Conservation (phyloP, 1,140 invertebrate species). For the Drosophila kikkawai region DNA sequence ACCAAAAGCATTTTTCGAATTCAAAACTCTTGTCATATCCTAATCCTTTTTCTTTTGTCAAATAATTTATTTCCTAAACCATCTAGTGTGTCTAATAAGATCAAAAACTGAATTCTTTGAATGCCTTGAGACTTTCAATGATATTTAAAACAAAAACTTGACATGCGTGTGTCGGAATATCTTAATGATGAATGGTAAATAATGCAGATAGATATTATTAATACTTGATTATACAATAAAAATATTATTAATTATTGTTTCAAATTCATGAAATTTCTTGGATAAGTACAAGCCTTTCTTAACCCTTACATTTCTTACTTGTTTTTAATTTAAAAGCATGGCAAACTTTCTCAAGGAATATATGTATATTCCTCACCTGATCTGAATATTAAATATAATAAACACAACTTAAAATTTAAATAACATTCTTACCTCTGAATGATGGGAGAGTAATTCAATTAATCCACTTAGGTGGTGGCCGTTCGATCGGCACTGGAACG, state of each 20-base stretch:
- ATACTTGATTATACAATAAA: background rate
- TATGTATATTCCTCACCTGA: background rate
- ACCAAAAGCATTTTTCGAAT: background rate
- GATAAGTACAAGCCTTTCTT: background rate
- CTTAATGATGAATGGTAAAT: background rate
- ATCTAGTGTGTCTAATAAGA: slow-evolving; percentile 2
- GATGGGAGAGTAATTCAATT: slow-evolving; percentile 64
- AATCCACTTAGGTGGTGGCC: slow-evolving; percentile 68
- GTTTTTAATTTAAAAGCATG: background rate
- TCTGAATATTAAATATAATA: background rate
- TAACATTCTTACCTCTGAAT: slow-evolving; percentile 59
- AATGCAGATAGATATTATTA: background rate
- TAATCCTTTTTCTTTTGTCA: slow-evolving; percentile 8
- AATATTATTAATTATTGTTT: background rate
- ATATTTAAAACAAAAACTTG: background rate
- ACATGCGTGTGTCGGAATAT: background rate
- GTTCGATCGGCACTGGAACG: slow-evolving; percentile 49
- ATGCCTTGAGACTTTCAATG: background rate
- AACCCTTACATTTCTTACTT: background rate
- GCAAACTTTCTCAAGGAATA: background rate
- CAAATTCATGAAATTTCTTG: background rate
- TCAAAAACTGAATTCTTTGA: slow-evolving; percentile 4
- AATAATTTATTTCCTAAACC: background rate
- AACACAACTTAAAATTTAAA: background rate
- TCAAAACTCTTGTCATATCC: background rate